Conservation (phyloP, 2,888 invertebrate genomes). For the Eupithecia subfuscata region DNA sequence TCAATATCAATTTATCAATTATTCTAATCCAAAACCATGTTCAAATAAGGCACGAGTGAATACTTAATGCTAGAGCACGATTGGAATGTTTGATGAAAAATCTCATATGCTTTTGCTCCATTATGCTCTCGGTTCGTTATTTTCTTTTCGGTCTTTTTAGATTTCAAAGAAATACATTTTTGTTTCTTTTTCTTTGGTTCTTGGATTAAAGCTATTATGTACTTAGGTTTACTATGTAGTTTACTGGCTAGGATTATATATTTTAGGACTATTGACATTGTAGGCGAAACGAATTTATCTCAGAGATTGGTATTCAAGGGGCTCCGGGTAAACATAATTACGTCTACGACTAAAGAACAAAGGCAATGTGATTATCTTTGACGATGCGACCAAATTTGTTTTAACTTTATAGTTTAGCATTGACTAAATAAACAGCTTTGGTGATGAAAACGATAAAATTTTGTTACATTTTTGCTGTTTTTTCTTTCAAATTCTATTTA, state of each 20-base stretch:
- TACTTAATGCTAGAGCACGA: no score
- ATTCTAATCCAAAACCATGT: no score
- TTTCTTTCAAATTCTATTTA: not conserved
- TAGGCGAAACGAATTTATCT: conserved; percentile 4
- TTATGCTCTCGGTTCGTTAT: no score
- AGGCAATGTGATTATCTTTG: conserved; percentile 28
- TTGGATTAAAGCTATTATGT: no score
- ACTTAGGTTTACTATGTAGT: no score
- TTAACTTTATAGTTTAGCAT: not conserved
- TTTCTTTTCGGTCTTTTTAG: no score
- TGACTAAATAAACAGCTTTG: not conserved
- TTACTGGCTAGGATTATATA: not conserved
- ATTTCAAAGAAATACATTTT: no score
- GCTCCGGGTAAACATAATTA: conserved; percentile 38
- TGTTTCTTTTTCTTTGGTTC: no score
- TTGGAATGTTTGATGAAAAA: no score
- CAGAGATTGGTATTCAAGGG: conserved; percentile 38
- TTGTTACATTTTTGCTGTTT: not conserved
- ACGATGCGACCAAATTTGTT: conserved; percentile 9
- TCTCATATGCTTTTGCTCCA: no score
- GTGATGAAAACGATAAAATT: not conserved
- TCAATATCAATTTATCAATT: no score
- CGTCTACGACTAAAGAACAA: conserved; percentile 35
- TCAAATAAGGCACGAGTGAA: no score
- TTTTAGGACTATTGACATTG: not conserved